A percentile compares a stretch with the other conserved stretches of the same genome.
phyloP scores from a whole-genome alignment of 2,888 invertebrate genomes.

The Nebria brevicollis region DNA sequence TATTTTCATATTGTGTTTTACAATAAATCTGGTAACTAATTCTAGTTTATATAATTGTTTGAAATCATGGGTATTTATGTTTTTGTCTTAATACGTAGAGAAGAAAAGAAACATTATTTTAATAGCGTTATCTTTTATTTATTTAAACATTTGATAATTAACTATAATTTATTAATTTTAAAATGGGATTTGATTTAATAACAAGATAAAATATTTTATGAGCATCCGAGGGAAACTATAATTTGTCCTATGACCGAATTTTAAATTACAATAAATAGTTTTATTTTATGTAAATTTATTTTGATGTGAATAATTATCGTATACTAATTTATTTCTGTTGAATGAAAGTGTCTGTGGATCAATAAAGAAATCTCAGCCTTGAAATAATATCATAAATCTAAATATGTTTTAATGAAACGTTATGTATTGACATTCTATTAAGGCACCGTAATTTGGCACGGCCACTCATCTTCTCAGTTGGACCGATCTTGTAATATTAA shows the following conservation, averaged over 20 bases:
- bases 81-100: too few relatives aligned
- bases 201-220: background rate
- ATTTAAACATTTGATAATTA: background rate
- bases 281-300: background rate
- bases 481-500: background rate
- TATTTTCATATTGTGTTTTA: too few relatives aligned
- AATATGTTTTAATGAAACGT: background rate
- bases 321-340: background rate
- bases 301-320: background rate
- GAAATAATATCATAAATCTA: background rate
- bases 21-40: too few relatives aligned
- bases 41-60: too few relatives aligned
- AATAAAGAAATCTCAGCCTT: background rate
- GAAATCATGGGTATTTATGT: too few relatives aligned
- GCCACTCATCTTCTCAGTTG: constrained; percentile 6
- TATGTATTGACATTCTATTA: constrained; percentile 9
- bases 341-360: background rate
- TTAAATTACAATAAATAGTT: background rate
- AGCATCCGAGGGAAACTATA: background rate
- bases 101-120: too few relatives aligned
- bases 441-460: constrained; percentile 3
- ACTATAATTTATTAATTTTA: background rate
- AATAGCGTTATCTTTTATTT: too few relatives aligned
- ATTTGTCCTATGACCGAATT: background rate
- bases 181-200: background rate